Conservation (phyloP, 35 echinoderm and acorn worm genomes). For the Lytechinus pictus region DNA sequence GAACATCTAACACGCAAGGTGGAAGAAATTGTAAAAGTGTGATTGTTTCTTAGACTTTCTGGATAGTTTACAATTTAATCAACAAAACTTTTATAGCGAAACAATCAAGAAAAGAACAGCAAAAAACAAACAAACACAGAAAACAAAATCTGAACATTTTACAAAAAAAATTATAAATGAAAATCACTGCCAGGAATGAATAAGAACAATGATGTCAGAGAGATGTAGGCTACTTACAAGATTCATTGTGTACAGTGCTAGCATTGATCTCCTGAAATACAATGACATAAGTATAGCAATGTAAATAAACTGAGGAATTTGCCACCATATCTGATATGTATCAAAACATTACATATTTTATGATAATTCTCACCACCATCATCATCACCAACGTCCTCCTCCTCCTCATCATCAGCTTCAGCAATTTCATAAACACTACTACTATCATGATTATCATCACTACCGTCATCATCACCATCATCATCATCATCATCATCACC, state of each 20-base stretch:
- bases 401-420: too few species aligned
- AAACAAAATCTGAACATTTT: not conserved
- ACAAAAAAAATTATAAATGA: not conserved
- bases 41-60: too few species aligned
- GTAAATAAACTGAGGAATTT: too few species aligned
- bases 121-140: not conserved
- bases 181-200: not conserved
- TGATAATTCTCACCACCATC: too few species aligned
- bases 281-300: not conserved
- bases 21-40: too few species aligned
- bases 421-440: too few species aligned
- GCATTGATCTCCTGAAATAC: slow-evolving; percentile 29
- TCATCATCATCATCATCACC: not conserved
- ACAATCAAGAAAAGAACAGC: not conserved
- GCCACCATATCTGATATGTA: too few species aligned
- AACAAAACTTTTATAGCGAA: not conserved
- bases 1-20: too few species aligned
- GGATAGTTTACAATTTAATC: too few species aligned
- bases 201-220: too few species aligned
- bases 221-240: not conserved
- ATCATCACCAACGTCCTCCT: too few species aligned
- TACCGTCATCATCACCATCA: not conserved
- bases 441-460: not conserved
- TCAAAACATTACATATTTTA: too few species aligned
- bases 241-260: not conserved